Percentiles rank a stretch among this genome's conserved stretches.
phyloP scores from a whole-genome alignment of 2,797 vertebrate genomes.

The Poecilia gillii region DNA sequence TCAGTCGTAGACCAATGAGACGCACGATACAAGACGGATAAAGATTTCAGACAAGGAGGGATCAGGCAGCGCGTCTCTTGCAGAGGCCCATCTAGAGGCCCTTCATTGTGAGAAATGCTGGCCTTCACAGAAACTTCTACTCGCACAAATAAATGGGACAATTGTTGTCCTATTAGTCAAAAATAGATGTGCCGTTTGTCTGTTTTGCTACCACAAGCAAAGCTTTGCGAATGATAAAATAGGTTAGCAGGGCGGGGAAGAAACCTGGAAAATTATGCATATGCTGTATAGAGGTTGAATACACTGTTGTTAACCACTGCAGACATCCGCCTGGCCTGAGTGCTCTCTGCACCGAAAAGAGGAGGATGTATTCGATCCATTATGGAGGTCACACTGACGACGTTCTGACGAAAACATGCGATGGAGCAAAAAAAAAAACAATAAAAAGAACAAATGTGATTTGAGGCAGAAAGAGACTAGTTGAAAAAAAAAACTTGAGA shows the following conservation, averaged over 20 bases:
- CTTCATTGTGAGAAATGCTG: slow-evolving; percentile 54
- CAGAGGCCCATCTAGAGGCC: slow-evolving; percentile 20
- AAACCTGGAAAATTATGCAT: slow-evolving; percentile 83
- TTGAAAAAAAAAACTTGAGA: neutral
- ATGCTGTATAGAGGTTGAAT: slow-evolving; percentile 45
- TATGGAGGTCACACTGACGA: slow-evolving; percentile 51
- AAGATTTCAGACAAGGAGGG: slow-evolving; percentile 10
- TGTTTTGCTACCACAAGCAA: slow-evolving; percentile 71
- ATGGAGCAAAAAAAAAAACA: slow-evolving; percentile 19
- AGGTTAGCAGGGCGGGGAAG: slow-evolving; percentile 90
- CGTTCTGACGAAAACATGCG: slow-evolving; percentile 14
- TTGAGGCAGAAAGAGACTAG: neutral
- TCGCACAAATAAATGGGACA: slow-evolving; percentile 73
- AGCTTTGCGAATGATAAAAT: slow-evolving; percentile 84
- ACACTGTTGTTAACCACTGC: slow-evolving; percentile 62
- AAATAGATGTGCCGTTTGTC: slow-evolving; percentile 75
- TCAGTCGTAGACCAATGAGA: slow-evolving; percentile 1
- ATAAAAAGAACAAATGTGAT: neutral
- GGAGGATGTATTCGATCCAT: slow-evolving; percentile 33
- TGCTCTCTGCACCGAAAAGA: slow-evolving; percentile 26
- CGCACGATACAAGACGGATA: neutral
- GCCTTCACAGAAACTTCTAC: slow-evolving; percentile 73
- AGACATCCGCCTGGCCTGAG: slow-evolving; percentile 61
- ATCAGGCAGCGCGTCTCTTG: slow-evolving; percentile 10
- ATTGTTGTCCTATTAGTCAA: slow-evolving; percentile 78